These are phyloP conservation scores for Drosophila littoralis DNA, from an alignment of 1,140 invertebrate species.

Conservation along the genomic window DNA sequence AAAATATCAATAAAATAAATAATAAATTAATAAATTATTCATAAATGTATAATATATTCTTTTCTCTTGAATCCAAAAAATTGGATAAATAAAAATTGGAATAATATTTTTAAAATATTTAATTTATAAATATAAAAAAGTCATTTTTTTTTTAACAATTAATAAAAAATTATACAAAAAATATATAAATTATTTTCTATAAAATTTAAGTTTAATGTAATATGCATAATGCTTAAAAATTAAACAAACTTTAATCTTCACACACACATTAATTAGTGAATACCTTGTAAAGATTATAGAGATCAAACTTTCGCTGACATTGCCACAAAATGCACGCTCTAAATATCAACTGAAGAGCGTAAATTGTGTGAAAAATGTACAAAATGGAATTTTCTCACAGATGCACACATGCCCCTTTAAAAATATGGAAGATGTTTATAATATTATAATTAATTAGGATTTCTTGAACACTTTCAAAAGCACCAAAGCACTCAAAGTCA, in stretches of 20 bases:
- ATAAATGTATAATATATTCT: too few species aligned
- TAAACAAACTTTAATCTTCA: not conserved
- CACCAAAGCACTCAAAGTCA: slow-evolving; percentile 74
- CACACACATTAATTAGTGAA: slow-evolving; percentile 5
- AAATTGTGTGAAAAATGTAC: slow-evolving; percentile 62
- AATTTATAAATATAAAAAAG: too few species aligned
- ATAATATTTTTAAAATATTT: too few species aligned
- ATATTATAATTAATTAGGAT: slow-evolving; percentile 78
- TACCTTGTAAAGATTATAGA: slow-evolving; percentile 19
- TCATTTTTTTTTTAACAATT: too few species aligned
- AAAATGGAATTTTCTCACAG: slow-evolving; percentile 57
- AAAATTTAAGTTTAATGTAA: too few species aligned
- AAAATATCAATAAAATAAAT: too few species aligned
- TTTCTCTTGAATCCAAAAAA: too few species aligned
- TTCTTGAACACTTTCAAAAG: slow-evolving; percentile 58
- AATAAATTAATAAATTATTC: too few species aligned
- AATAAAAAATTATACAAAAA: too few species aligned
- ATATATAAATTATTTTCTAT: too few species aligned
- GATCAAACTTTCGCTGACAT: slow-evolving; percentile 60
- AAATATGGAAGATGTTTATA: slow-evolving; percentile 73
- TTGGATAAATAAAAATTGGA: too few species aligned
- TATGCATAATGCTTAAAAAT: too few species aligned
- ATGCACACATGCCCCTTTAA: slow-evolving; percentile 25
- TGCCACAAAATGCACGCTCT: slow-evolving; percentile 39
- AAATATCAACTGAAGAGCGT: slow-evolving; percentile 37